These are phyloP conservation scores for Gulo gulo DNA, from an alignment of 2,113 vertebrate species.

Conservation along the genomic window DNA sequence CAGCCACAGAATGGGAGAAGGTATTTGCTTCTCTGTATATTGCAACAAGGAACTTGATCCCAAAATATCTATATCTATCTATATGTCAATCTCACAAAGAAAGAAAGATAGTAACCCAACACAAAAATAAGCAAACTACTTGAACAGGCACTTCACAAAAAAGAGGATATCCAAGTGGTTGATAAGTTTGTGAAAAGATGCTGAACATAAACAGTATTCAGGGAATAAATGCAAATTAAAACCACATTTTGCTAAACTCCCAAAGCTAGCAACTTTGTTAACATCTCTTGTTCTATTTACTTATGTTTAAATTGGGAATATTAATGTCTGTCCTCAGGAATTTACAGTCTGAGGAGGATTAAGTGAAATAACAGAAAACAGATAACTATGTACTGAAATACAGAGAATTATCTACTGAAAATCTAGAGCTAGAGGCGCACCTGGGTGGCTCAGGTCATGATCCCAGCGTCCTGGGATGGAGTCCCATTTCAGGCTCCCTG, in stretches of 20 bases:
- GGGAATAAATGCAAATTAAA: constrained; percentile 25
- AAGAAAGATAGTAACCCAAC: background rate
- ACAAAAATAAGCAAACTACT: background rate
- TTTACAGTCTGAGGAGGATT: background rate
- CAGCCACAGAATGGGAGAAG: background rate
- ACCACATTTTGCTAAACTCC: background rate
- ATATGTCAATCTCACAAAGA: background rate
- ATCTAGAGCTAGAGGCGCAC: background rate
- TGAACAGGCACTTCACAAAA: background rate
- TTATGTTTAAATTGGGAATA: background rate
- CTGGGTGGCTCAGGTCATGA: too few species aligned
- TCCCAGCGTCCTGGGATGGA: too few species aligned
- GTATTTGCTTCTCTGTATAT: background rate
- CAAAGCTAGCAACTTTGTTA: background rate
- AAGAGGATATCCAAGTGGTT: background rate
- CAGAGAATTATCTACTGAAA: background rate
- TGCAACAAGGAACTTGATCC: background rate
- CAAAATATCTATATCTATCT: background rate
- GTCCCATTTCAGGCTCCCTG: too few species aligned
- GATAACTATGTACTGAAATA: background rate
- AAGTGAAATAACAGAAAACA: background rate
- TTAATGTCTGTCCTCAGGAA: background rate
- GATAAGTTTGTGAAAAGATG: background rate
- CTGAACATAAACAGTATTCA: background rate
- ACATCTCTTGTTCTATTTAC: background rate